These are phyloP conservation scores for Mesorhabditis sp. DNA, from an alignment of 2,888 invertebrate species.

Conservation along the genomic window DNA sequence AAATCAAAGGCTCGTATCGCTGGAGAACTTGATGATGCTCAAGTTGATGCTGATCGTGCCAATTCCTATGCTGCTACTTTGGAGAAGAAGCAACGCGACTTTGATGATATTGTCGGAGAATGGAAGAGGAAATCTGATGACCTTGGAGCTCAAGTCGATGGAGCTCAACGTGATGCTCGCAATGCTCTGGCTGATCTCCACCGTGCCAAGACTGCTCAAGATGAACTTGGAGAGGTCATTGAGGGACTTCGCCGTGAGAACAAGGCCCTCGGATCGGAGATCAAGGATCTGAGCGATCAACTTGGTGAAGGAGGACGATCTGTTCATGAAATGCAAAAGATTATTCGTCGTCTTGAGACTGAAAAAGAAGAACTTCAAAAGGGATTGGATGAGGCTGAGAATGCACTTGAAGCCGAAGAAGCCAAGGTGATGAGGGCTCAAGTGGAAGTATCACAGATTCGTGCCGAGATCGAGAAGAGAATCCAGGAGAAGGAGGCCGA, in stretches of 20 bases:
- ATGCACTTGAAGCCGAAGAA: conserved; percentile 98
- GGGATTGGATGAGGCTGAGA: conserved; percentile 80
- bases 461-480: conserved; percentile 97
- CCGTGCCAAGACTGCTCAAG: conserved; percentile 77
- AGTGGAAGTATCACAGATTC: conserved; percentile 93
- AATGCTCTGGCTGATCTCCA: conserved; percentile 96
- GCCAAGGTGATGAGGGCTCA: conserved; percentile 68
- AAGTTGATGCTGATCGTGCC: conserved; percentile 82
- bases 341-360: conserved; percentile 90
- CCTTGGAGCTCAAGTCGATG: conserved; percentile 91
- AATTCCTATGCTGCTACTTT: conserved; percentile 66
- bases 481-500: conserved; percentile 99
- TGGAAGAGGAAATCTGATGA: conserved; percentile 97
- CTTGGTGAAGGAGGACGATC: conserved; percentile 98
- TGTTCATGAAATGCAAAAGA: conserved; percentile 98
- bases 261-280: conserved; percentile 92
- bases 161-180: conserved; percentile 97
- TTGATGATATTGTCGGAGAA: conserved; percentile 99
- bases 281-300: conserved; percentile 98
- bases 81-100: conserved; percentile 99
- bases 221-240: conserved; percentile 68
- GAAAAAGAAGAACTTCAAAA: conserved; percentile 86
- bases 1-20: conserved; percentile 77
- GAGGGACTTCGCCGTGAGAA: conserved; percentile 98
- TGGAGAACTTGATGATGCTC: conserved; percentile 92